Conservation (phyloP, 2,797 vertebrate genomes). For the Melanotaenia trifasciata region DNA sequence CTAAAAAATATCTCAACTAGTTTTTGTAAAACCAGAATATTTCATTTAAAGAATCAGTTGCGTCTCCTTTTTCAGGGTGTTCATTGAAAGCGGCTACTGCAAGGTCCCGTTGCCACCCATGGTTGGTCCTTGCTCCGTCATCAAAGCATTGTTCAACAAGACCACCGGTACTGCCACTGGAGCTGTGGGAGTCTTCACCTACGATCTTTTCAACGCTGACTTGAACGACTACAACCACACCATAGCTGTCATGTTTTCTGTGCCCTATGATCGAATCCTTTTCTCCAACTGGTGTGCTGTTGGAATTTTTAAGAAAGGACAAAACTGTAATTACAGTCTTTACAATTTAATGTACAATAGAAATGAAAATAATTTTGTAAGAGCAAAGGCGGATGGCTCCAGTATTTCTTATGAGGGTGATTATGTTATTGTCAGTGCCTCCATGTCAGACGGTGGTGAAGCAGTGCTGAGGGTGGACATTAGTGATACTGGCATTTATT, state of each 20-base stretch:
- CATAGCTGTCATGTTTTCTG: constrained; percentile 72
- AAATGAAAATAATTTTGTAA: constrained; percentile 51
- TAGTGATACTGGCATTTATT: constrained; percentile 60
- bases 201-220: constrained; percentile 60
- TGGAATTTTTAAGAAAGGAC: constrained; percentile 64
- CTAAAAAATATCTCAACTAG: too few relatives aligned
- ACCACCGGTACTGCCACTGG: constrained; percentile 48
- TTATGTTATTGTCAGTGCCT: constrained; percentile 49
- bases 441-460: constrained; percentile 68
- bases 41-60: neutral
- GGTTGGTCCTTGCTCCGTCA: constrained; percentile 52
- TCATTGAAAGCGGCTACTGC: constrained; percentile 64
- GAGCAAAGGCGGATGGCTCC: constrained; percentile 62
- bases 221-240: constrained; percentile 60
- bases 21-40: too few relatives aligned
- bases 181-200: constrained; percentile 70
- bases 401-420: constrained; percentile 56
- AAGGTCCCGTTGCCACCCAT: constrained; percentile 62
- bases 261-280: constrained; percentile 69
- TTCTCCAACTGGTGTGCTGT: constrained; percentile 75
- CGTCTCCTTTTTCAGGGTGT: constrained; percentile 52
- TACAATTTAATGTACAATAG: constrained; percentile 68
- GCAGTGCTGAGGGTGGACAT: constrained; percentile 62
- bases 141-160: constrained; percentile 64
- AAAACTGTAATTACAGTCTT: constrained; percentile 58